These are phyloP conservation scores for Ooceraea biroi DNA, from an alignment of 1,140 invertebrate species.

Conservation along the genomic window DNA sequence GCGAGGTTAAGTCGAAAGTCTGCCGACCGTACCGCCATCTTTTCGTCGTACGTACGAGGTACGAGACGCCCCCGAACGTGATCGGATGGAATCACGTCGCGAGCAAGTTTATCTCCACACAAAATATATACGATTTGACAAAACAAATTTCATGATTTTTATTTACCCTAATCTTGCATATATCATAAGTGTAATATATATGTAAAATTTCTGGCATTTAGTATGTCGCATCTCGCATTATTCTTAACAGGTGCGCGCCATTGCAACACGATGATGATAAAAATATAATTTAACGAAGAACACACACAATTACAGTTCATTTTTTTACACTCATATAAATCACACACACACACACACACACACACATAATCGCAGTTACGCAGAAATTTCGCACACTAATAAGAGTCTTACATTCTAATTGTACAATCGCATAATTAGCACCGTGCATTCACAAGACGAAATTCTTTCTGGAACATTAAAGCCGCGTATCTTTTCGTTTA, in stretches of 20 bases:
- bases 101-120: too few relatives aligned
- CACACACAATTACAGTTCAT: not conserved
- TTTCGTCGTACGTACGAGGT: slow-evolving; percentile 50
- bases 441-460: too few relatives aligned
- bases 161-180: too few relatives aligned
- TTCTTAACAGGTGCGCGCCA: too few relatives aligned
- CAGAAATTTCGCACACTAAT: slow-evolving; percentile 3
- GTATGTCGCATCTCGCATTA: too few relatives aligned
- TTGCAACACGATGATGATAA: not conserved
- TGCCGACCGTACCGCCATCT: slow-evolving; percentile 50
- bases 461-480: too few relatives aligned
- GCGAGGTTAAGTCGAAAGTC: slow-evolving; percentile 70
- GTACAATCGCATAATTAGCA: slow-evolving; percentile 1
- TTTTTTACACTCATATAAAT: not conserved
- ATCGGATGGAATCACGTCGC: too few relatives aligned
- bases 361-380: slow-evolving; percentile 9
- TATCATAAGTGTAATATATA: too few relatives aligned
- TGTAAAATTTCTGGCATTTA: too few relatives aligned
- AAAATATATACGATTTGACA: too few relatives aligned
- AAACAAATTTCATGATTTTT: too few relatives aligned
- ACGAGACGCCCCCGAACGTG: slow-evolving; percentile 1
- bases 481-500: too few relatives aligned
- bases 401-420: slow-evolving; percentile 22
- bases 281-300: slow-evolving; percentile 2
- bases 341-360: not conserved